Evolutionary conservation across 2,113 vertebrate species (phyloP).

Genomic region (Scatophagus argus): DNA sequence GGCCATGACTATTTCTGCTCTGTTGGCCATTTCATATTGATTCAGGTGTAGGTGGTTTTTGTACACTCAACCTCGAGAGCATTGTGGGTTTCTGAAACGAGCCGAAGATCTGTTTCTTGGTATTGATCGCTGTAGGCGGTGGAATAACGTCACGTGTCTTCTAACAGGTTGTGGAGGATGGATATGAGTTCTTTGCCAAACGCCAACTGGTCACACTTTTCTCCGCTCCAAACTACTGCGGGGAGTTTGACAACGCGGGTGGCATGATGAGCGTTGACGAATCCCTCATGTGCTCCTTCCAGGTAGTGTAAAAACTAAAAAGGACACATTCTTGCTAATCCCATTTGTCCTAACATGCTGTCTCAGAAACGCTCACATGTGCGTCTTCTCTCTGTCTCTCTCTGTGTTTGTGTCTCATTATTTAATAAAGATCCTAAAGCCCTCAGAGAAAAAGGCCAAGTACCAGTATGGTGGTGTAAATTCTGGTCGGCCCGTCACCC

Average conservation of each 20-base stretch:
- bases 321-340: too few relatives aligned
- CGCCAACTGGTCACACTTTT: slow-evolving; percentile 84
- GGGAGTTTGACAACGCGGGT: slow-evolving; percentile 96
- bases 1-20: slow-evolving; percentile 18
- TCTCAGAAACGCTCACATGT: not conserved
- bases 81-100: slow-evolving; percentile 17
- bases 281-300: slow-evolving; percentile 97
- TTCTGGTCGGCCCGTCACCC: slow-evolving; percentile 80
- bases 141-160: slow-evolving; percentile 50
- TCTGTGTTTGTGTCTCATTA: slow-evolving; percentile 1
- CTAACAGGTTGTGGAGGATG: slow-evolving; percentile 82
- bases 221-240: slow-evolving; percentile 90
- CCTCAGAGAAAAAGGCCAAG: slow-evolving; percentile 83
- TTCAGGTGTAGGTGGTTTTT: slow-evolving; percentile 52
- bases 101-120: slow-evolving; percentile 46
- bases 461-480: slow-evolving; percentile 82
- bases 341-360: not conserved
- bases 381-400: not conserved
- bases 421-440: slow-evolving; percentile 77
- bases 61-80: slow-evolving; percentile 16
- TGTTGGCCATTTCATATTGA: slow-evolving; percentile 27
- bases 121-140: slow-evolving; percentile 60
- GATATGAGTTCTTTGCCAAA: slow-evolving; percentile 84
- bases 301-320: slow-evolving; percentile 80
- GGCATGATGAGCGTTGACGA: slow-evolving; percentile 98